Conservation (phyloP, 2,888 invertebrate species). For the Ormyrus pomaceus region DNA sequence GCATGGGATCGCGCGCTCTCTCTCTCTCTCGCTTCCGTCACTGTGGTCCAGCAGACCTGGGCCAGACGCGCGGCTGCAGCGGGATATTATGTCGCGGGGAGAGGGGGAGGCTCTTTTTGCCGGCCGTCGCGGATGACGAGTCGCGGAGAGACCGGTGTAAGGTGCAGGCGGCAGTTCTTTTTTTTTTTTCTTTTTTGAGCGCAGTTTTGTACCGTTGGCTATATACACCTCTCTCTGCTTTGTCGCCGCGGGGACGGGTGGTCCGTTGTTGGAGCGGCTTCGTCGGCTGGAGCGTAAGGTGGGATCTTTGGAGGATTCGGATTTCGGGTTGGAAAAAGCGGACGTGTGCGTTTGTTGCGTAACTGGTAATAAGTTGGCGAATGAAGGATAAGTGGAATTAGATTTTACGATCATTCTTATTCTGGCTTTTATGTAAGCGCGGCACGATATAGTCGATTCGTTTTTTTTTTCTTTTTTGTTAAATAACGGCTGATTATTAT, state of each 20-base stretch:
- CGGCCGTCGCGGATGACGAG: not conserved
- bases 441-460: conserved; percentile 10
- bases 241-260: too few species aligned
- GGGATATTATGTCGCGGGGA: not conserved
- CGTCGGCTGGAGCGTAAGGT: too few species aligned
- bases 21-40: not conserved
- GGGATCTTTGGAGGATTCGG: too few species aligned
- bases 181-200: too few species aligned
- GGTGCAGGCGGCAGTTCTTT: too few species aligned
- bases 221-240: too few species aligned
- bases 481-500: too few species aligned
- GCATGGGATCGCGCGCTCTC: not conserved
- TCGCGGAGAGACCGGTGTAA: too few species aligned
- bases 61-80: not conserved
- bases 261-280: too few species aligned
- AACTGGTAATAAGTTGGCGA: conserved; percentile 46
- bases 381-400: conserved; percentile 41
- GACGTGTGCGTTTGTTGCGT: conserved; percentile 25
- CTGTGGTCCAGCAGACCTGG: not conserved
- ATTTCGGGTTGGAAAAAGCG: too few species aligned
- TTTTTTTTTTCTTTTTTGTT: not conserved
- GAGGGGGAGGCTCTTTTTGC: not conserved
- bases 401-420: conserved; percentile 38
- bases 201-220: too few species aligned
- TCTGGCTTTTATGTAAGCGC: conserved; percentile 15